Evolutionary conservation across 2,888 invertebrate species (phyloP).

Genomic region (Furcula furcula): DNA sequence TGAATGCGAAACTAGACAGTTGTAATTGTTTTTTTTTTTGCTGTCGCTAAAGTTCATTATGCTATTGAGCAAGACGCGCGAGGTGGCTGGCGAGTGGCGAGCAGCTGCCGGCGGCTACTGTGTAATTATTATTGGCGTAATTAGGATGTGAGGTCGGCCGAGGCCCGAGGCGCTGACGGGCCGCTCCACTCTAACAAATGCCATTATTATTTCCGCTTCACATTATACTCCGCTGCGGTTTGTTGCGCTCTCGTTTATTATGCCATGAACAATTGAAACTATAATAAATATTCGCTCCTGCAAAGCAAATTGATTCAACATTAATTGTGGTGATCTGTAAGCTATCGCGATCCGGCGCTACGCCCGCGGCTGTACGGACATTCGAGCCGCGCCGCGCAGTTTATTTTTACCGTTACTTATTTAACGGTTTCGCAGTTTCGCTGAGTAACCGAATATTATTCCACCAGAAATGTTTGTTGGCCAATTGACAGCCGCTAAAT

Average conservation of each 20-base stretch:
- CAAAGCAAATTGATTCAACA: constrained; percentile 67
- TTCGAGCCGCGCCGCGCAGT: constrained; percentile 17
- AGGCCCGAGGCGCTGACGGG: constrained; percentile 63
- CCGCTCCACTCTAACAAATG: constrained; percentile 61
- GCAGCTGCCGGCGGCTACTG: constrained; percentile 65
- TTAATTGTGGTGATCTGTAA: constrained; percentile 60
- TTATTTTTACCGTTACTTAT: constrained; percentile 58
- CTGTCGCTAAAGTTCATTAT: constrained; percentile 35
- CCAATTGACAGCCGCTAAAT: constrained; percentile 39
- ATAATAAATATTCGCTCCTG: constrained; percentile 62
- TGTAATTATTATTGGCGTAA: constrained; percentile 79
- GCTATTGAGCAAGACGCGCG: constrained; percentile 47
- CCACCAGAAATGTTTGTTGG: constrained; percentile 37
- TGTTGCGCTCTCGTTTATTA: constrained; percentile 67
- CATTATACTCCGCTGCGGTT: constrained; percentile 63
- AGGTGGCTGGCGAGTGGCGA: constrained; percentile 26
- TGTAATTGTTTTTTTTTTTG: constrained; percentile 22
- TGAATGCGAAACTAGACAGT: constrained; percentile 8
- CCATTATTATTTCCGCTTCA: constrained; percentile 78
- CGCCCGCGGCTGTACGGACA: constrained; percentile 11
- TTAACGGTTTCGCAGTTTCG: constrained; percentile 56
- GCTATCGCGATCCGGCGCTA: constrained; percentile 44
- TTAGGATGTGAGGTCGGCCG: constrained; percentile 73
- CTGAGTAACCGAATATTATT: constrained; percentile 41
- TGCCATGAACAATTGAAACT: constrained; percentile 68